phyloP scores from a whole-genome alignment of 37 sponge, comb jelly and placozoan genomes.

The Haliclona indistincta region DNA sequence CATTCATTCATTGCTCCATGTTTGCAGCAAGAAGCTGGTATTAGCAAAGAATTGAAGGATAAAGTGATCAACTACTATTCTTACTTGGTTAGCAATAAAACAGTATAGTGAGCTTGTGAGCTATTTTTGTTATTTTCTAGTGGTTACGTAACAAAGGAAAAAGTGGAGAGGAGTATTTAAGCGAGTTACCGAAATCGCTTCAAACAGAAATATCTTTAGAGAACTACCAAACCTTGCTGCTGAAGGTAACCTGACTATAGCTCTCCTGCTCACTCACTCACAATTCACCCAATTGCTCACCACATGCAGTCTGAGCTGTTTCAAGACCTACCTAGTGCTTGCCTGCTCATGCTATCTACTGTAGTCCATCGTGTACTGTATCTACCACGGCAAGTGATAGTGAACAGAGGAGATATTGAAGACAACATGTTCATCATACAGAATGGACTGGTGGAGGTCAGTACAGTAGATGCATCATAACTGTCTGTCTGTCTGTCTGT shows the following conservation, averaged over 20 bases:
- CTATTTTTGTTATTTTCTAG: constrained; percentile 3
- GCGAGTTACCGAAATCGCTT: constrained; percentile 51
- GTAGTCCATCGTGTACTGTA: constrained; percentile 54
- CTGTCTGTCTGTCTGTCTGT: constrained; percentile 17
- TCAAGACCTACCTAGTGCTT: constrained; percentile 27
- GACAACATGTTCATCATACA: constrained; percentile 65
- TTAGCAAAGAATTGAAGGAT: constrained; percentile 29
- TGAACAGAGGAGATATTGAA: constrained; percentile 61
- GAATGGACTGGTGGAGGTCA: constrained; percentile 56
- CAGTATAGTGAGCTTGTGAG: background rate
- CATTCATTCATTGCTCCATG: background rate
- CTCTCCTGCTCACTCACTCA: background rate
- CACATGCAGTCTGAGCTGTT: constrained; percentile 37
- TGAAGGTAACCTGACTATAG: constrained; percentile 13
- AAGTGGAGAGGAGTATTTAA: constrained; percentile 9
- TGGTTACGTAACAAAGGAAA: constrained; percentile 62
- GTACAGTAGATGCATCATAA: too few relatives aligned
- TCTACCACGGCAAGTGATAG: constrained; percentile 57
- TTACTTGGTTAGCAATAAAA: constrained; percentile 46
- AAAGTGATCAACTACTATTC: constrained; percentile 61
- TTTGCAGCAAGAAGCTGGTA: constrained; percentile 24
- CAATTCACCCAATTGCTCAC: background rate
- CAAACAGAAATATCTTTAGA: constrained; percentile 61
- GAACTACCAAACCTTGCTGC: constrained; percentile 41
- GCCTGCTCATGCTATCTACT: constrained; percentile 43